These are phyloP conservation scores for Ginglymostoma cirratum DNA, from an alignment of 2,113 vertebrate genomes.

Conservation along the genomic window DNA sequence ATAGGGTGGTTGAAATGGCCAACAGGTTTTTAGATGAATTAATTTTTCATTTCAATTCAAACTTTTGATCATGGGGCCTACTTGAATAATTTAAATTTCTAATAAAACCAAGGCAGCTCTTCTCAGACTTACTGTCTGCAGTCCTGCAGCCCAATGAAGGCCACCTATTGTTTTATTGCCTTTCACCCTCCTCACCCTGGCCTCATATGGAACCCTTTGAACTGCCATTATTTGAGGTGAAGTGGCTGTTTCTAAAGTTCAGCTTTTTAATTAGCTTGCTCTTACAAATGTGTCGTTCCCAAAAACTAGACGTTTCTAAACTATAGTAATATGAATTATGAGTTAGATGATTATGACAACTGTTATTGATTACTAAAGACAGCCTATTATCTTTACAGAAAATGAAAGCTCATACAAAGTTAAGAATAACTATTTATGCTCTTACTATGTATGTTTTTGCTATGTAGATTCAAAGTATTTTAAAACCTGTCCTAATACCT, in stretches of 20 bases:
- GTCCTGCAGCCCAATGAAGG: background rate
- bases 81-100: background rate
- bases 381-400: background rate
- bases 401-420: background rate
- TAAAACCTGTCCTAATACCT: background rate
- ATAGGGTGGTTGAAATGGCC: no score
- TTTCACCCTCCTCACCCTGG: background rate
- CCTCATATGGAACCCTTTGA: background rate
- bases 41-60: background rate
- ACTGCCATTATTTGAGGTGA: background rate
- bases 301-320: background rate
- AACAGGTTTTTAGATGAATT: background rate
- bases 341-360: background rate
- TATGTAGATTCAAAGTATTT: background rate
- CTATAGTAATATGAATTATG: background rate
- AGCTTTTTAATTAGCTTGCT: background rate
- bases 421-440: background rate
- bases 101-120: background rate
- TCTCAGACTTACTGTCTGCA: background rate
- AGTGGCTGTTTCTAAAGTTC: background rate
- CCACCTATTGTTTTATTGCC: background rate
- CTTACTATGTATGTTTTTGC: background rate
- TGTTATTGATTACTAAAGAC: background rate
- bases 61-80: background rate
- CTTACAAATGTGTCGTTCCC: background rate